Evolutionary conservation across 2,113 vertebrate genomes (phyloP).

Genomic region (Oxyruncus cristatus): DNA sequence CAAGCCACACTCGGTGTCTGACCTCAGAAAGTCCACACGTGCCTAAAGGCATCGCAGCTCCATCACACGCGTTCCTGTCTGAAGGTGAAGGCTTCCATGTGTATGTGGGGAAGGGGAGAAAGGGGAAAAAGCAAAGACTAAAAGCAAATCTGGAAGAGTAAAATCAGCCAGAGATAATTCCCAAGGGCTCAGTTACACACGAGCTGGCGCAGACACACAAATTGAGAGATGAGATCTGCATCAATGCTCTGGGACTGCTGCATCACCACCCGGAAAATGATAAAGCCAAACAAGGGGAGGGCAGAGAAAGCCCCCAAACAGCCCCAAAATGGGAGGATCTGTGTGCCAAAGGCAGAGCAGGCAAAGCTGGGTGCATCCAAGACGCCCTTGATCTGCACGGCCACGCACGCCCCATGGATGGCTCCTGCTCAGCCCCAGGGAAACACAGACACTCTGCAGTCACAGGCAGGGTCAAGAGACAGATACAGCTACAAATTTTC

Average conservation of each 20-base stretch:
- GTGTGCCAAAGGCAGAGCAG: neutral
- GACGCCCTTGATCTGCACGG: neutral
- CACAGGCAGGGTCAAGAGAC: neutral
- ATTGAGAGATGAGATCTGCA: neutral
- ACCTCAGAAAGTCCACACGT: fast-evolving
- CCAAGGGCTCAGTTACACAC: neutral
- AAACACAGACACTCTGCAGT: neutral
- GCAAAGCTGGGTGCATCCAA: neutral
- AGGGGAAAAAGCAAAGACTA: fast-evolving
- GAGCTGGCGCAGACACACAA: neutral
- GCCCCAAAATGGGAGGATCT: neutral
- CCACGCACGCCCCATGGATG: fast-evolving
- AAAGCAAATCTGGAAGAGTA: neutral
- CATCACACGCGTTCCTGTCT: neutral
- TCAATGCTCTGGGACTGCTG: neutral
- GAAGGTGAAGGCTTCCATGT: fast-evolving
- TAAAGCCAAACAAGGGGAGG: neutral
- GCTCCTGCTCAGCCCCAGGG: neutral
- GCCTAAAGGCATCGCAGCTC: neutral
- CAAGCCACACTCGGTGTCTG: neutral
- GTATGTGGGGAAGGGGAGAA: neutral
- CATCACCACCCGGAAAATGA: neutral
- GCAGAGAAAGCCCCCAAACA: neutral
- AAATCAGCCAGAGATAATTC: neutral
- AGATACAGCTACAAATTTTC: neutral